These are phyloP conservation scores for Myotis pilosus DNA, from an alignment of 2,797 vertebrate genomes.

Conservation along the genomic window DNA sequence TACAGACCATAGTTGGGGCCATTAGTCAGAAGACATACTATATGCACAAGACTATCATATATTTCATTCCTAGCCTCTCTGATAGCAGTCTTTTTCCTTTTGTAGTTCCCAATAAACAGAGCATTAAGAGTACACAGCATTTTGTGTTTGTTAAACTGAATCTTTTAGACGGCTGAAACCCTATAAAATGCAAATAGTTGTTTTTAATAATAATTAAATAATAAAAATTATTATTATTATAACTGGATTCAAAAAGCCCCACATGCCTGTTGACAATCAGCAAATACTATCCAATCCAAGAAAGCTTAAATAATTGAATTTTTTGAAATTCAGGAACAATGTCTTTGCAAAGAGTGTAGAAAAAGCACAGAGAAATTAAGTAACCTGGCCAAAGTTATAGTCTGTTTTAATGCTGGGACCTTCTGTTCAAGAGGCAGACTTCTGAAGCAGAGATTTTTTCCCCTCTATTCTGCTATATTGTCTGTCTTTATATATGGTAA, in stretches of 20 bases:
- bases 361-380: constrained; percentile 33
- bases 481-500: not conserved
- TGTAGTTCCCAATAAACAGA: not conserved
- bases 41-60: not conserved
- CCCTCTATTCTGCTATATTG: not conserved
- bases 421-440: not conserved
- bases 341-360: constrained; percentile 9
- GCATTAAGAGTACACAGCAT: not conserved
- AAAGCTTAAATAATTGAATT: constrained; percentile 25
- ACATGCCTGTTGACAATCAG: not conserved
- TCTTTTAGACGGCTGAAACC: constrained; percentile 9
- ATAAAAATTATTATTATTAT: not conserved
- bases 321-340: constrained; percentile 33
- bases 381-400: not conserved
- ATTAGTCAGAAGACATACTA: not conserved
- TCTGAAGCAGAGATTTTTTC: not conserved
- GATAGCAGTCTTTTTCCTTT: not conserved
- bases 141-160: constrained; percentile 27
- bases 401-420: not conserved
- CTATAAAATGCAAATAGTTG: constrained; percentile 4
- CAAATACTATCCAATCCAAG: not conserved
- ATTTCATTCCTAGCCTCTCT: not conserved
- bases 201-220: constrained; percentile 50
- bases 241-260: constrained; percentile 30
- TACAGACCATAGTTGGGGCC: not conserved